Base-by-base conservation (phyloP, 2,888 invertebrate genomes). In the Eugnorisma glareosa region DNA sequence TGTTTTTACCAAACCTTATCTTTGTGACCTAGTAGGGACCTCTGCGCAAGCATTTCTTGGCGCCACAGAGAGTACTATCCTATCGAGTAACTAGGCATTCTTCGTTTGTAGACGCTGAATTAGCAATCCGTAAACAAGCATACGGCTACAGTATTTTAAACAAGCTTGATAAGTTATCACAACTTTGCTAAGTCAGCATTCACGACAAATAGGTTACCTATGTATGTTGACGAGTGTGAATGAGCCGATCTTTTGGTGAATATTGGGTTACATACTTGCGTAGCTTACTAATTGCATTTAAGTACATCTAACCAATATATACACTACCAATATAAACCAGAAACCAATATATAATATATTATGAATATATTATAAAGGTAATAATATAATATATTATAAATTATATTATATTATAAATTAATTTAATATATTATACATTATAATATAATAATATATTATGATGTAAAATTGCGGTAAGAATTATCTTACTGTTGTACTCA, bases 41-140 rank as follows among this genome's bases (percentile, higher is more conserved):
- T 70, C 71, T 71, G 28, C 1, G 24, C 5, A 51, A 13, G 35
- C 51, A 61, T 43, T 51, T 80, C 35, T 61, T 11, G 8, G 73
- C 51, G 73, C 43, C 80, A 43, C 35, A 6, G 31, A n/a, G 31
- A 40, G 21, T 13, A 43, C 2, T 18, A 24, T 28, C n/a, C 2
- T 69, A 67, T 69, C n/a, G 4, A 18, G 28, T 35, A 3, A 7
- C 51, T 3, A 24, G 10, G 13, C 77, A 76, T 48, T 82, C 11
- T 11, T 24, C 8, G 28, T 7, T 24, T 7, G 18, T 40, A 75
- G 82, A 67, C 67, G 82, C 77, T 79, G 67, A 82, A 4, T 2
- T 8, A 24, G 51, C 67, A 67, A 48, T 0, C n/a, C 10, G 0
- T 21, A 1, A 3, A 1, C n/a, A 51, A 4, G 2, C n/a, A 54